Conservation (phyloP, 2,888 invertebrate genomes). For the Volucella bombylans region DNA sequence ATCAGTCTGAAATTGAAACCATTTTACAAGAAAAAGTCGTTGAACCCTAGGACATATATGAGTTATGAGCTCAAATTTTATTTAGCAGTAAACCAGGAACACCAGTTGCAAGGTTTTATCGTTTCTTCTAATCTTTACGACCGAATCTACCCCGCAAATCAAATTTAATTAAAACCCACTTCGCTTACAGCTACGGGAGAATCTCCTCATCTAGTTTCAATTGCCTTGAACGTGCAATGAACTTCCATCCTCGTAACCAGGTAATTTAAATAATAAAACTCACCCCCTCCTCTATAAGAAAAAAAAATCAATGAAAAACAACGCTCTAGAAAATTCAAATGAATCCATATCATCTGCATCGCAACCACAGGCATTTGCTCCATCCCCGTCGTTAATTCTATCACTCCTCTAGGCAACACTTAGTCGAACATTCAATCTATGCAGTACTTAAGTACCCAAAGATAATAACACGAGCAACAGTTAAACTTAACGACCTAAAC, state of each 20-base stretch:
- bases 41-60: too few species aligned
- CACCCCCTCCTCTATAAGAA: background rate
- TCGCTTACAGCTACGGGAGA: background rate
- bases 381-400: background rate
- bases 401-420: background rate
- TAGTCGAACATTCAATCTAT: constrained; percentile 41
- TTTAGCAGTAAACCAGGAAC: too few species aligned
- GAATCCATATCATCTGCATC: constrained; percentile 42
- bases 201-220: constrained; percentile 39
- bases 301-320: constrained; percentile 51
- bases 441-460: constrained; percentile 35
- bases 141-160: constrained; percentile 6
- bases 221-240: constrained; percentile 34
- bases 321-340: constrained; percentile 46
- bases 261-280: constrained; percentile 62
- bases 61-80: too few species aligned
- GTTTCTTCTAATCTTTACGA: background rate
- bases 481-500: constrained; percentile 60
- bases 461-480: constrained; percentile 61
- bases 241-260: constrained; percentile 49
- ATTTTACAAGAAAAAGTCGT: too few species aligned
- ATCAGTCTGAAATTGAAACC: too few species aligned
- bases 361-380: constrained; percentile 49
- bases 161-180: constrained; percentile 50
- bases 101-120: too few species aligned